A percentile compares a stretch with the other conserved stretches of the same genome.
Evolutionary conservation across 1,140 invertebrate species (phyloP).

Genomic region (Penaeus chinensis): DNA sequence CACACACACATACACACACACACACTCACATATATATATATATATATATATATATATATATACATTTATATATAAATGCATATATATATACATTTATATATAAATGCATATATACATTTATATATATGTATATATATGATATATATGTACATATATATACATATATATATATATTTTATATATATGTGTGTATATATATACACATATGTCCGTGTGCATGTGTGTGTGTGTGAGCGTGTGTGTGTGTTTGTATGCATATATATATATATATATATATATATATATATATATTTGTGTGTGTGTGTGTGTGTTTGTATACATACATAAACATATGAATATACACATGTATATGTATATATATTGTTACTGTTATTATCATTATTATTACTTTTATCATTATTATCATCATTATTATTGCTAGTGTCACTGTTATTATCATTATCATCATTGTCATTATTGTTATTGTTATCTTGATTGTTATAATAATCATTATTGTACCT

Average conservation of each 20-base stretch:
- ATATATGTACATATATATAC: not conserved
- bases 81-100: not conserved
- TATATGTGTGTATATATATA: slow-evolving; percentile 1
- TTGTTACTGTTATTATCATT: not conserved
- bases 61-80: not conserved
- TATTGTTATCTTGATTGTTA: too few relatives aligned
- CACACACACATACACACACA: not conserved
- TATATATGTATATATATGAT: not conserved
- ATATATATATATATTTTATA: not conserved
- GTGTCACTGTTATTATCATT: not conserved
- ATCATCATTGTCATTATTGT: too few relatives aligned
- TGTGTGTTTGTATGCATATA: not conserved
- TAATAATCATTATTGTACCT: too few relatives aligned
- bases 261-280: not conserved
- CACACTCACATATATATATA: too few relatives aligned
- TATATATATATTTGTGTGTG: not conserved
- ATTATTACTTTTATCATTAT: not conserved
- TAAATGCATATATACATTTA: not conserved
- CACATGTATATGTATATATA: not conserved
- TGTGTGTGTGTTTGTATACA: too few relatives aligned
- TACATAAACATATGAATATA: not conserved
- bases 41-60: slow-evolving; percentile 17
- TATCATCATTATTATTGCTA: not conserved
- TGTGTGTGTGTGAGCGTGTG: not conserved
- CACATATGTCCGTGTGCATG: not conserved